Evolutionary conservation across 2,888 invertebrate genomes (phyloP).

Genomic region (Napeogenes inachia): DNA sequence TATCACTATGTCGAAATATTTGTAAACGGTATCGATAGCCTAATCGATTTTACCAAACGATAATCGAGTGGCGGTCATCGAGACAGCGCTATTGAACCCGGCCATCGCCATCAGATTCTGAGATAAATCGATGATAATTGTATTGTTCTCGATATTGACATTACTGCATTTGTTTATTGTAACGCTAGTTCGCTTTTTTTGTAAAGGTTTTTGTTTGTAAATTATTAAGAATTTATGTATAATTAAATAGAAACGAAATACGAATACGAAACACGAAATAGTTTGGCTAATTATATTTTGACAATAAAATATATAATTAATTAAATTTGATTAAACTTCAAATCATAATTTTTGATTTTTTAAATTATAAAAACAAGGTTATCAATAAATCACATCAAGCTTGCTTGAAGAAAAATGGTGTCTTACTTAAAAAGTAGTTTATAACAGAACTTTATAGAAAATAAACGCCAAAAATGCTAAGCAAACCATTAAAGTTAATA

Average conservation of each 20-base stretch:
- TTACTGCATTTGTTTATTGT: slow-evolving; percentile 11
- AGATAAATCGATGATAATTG: slow-evolving; percentile 46
- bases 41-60: slow-evolving; percentile 52
- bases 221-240: neutral
- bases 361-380: slow-evolving; percentile 18
- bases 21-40: slow-evolving; percentile 65
- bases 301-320: neutral
- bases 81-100: slow-evolving; percentile 50
- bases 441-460: slow-evolving; percentile 12
- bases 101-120: slow-evolving; percentile 46
- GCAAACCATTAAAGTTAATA: slow-evolving; percentile 27
- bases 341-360: slow-evolving; percentile 9
- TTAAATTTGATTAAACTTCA: neutral
- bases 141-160: slow-evolving; percentile 34
- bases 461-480: neutral
- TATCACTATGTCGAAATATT: slow-evolving; percentile 73
- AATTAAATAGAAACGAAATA: neutral
- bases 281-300: neutral
- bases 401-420: slow-evolving; percentile 11
- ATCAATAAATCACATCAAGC: slow-evolving; percentile 20
- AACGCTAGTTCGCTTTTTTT: slow-evolving; percentile 1
- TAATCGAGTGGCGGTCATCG: slow-evolving; percentile 42
- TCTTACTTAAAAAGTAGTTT: slow-evolving; percentile 8
- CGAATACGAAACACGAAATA: neutral
- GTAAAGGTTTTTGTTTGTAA: too few relatives aligned